phyloP scores from a whole-genome alignment of 1,140 invertebrate species.

The Saxidomus purpurata region DNA sequence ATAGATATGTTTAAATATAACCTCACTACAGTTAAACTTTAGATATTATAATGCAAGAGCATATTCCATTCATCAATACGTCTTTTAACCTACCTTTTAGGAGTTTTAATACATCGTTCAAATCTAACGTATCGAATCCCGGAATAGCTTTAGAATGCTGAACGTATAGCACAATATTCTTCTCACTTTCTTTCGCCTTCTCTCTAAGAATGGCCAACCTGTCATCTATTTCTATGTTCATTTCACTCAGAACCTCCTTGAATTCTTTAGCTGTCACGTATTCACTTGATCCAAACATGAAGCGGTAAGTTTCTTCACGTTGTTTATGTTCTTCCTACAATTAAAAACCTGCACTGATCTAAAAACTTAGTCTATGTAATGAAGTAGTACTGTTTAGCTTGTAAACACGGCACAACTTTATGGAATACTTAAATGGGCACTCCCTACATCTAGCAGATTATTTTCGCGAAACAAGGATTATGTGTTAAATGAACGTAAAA shows the following conservation, averaged over 20 bases:
- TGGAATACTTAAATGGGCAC: too few species aligned
- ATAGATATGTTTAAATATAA: too few species aligned
- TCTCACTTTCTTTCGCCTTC: background rate
- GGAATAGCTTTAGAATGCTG: slow-evolving; percentile 6
- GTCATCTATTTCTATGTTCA: slow-evolving; percentile 25
- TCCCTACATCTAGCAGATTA: too few species aligned
- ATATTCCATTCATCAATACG: too few species aligned
- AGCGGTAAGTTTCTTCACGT: background rate
- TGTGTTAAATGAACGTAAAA: too few species aligned
- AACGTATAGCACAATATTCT: slow-evolving; percentile 17
- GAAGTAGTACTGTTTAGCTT: too few species aligned
- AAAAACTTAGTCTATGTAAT: too few species aligned
- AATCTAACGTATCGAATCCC: background rate
- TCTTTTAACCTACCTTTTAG: slow-evolving; percentile 33
- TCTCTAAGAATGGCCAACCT: background rate
- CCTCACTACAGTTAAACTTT: too few species aligned
- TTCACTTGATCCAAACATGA: background rate
- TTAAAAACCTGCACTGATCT: too few species aligned
- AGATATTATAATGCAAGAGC: too few species aligned
- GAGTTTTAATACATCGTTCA: slow-evolving; percentile 12
- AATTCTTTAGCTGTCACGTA: slow-evolving; percentile 1
- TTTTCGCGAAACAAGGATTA: too few species aligned
- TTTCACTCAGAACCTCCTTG: background rate
- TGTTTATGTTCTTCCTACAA: slow-evolving; percentile 13
- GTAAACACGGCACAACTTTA: too few species aligned